Percentiles rank a stretch among this genome's conserved stretches.
These are phyloP conservation scores for Stenotaenia linearis DNA, from an alignment of 2,888 invertebrate genomes.

Conservation along the genomic window DNA sequence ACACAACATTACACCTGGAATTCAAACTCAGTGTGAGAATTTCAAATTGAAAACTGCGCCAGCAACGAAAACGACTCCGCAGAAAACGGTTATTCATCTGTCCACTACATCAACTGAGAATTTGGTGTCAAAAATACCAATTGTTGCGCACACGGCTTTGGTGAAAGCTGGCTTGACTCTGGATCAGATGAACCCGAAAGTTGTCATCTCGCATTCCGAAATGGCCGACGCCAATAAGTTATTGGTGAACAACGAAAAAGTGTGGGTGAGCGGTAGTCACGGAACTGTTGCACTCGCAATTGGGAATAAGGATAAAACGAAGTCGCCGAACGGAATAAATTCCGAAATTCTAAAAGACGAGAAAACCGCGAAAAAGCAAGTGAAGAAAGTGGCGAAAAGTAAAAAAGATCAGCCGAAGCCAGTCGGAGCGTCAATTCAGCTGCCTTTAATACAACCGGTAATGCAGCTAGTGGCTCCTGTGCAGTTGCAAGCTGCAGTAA, in stretches of 20 bases:
- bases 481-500: too few relatives aligned
- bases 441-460: too few relatives aligned
- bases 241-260: neutral
- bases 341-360: neutral
- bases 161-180: neutral
- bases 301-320: neutral
- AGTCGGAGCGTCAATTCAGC: neutral
- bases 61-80: neutral
- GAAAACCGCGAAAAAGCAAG: neutral
- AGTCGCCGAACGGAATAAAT: neutral
- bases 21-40: neutral
- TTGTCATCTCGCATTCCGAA: slow-evolving; percentile 17
- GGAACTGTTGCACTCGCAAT: neutral
- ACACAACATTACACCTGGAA: neutral
- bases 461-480: neutral
- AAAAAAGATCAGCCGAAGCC: too few relatives aligned
- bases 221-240: neutral
- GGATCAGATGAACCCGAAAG: neutral
- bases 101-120: neutral
- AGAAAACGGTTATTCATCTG: neutral
- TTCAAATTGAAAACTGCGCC: neutral
- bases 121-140: neutral
- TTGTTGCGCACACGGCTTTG: neutral
- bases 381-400: neutral
- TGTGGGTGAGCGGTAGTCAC: neutral